Conservation (phyloP, 2,797 vertebrate genomes). For the Lycodopsis pacificus region DNA sequence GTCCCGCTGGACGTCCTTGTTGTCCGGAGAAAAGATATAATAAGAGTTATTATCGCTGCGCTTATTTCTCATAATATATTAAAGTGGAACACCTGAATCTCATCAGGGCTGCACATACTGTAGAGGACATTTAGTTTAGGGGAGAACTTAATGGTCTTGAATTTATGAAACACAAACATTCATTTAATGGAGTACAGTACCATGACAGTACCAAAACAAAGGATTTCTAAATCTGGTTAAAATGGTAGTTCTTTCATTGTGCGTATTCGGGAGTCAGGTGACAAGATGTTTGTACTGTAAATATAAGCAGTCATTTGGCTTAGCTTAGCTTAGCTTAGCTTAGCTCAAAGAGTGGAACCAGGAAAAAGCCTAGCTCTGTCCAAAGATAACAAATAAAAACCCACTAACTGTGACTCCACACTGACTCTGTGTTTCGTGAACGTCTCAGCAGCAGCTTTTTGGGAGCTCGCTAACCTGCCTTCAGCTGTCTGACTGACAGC, state of each 20-base stretch:
- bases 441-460: too few species aligned
- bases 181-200: too few species aligned
- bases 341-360: neutral
- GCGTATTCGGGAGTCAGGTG: neutral
- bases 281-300: neutral
- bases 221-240: too few species aligned
- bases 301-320: neutral
- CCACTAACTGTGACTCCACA: neutral
- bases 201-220: too few species aligned
- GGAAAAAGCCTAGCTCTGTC: neutral
- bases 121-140: neutral
- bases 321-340: neutral
- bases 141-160: too few species aligned
- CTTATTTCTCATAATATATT: neutral
- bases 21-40: neutral
- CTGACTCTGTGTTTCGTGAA: too few species aligned
- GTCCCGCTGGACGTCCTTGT: neutral
- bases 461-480: too few species aligned
- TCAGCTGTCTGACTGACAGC: too few species aligned
- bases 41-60: neutral
- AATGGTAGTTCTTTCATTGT: too few species aligned
- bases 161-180: too few species aligned
- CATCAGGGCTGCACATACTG: neutral
- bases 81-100: constrained; percentile 6
- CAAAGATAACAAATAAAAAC: neutral